Conservation (phyloP, 2,113 vertebrate genomes). For the Pterophyllum scalare region DNA sequence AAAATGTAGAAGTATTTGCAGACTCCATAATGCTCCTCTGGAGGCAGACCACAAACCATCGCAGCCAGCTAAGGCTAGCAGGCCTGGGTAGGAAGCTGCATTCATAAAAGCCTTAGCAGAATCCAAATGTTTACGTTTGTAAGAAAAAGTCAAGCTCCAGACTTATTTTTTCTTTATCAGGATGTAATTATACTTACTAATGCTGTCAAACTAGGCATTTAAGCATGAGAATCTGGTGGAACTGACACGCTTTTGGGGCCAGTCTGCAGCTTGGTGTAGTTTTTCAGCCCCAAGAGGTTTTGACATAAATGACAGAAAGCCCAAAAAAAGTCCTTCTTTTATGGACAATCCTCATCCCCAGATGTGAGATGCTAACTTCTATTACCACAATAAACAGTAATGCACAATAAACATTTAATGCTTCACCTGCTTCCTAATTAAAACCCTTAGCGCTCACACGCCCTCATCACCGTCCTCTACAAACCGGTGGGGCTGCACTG, state of each 20-base stretch:
- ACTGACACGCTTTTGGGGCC: neutral
- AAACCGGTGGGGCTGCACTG: slow-evolving; percentile 29
- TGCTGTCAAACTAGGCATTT: neutral
- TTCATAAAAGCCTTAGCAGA: neutral
- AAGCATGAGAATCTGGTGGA: neutral
- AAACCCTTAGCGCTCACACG: neutral
- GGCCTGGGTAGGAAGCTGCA: neutral
- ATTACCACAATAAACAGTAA: neutral
- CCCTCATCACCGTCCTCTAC: neutral
- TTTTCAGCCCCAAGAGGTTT: neutral
- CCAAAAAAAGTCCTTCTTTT: neutral
- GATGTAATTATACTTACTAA: neutral
- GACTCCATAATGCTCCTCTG: too few relatives aligned
- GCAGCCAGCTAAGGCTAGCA: neutral
- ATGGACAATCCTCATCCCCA: neutral
- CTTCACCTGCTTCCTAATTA: neutral
- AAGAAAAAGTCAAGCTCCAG: neutral
- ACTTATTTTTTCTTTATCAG: neutral
- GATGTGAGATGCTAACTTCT: neutral
- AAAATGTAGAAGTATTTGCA: too few relatives aligned
- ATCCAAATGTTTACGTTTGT: neutral
- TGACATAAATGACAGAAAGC: neutral
- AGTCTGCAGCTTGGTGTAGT: neutral
- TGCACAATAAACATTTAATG: neutral
- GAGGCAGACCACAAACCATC: neutral